These are phyloP conservation scores for Stegostoma tigrinum DNA, from an alignment of 2,113 vertebrate genomes.

Conservation along the genomic window DNA sequence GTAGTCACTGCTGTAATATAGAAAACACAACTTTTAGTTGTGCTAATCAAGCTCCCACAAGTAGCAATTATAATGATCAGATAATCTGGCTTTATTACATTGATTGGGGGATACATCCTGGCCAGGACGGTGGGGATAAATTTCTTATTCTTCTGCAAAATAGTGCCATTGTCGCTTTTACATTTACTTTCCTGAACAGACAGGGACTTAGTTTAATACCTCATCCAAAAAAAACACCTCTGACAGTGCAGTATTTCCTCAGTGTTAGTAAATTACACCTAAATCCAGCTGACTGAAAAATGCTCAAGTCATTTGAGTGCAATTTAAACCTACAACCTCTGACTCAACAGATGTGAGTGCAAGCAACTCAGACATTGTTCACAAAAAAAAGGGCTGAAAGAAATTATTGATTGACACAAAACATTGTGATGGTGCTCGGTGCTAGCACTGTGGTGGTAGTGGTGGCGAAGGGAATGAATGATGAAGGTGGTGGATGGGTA, in stretches of 20 bases:
- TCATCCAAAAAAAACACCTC: too few species aligned
- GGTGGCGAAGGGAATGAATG: too few species aligned
- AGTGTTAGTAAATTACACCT: too few species aligned
- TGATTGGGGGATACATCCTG: neutral
- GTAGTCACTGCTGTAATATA: too few species aligned
- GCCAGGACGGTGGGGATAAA: neutral
- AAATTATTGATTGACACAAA: neutral
- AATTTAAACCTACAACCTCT: neutral
- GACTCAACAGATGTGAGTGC: neutral
- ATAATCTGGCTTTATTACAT: neutral
- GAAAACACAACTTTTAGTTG: too few species aligned
- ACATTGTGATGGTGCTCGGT: too few species aligned
- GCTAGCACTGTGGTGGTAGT: too few species aligned
- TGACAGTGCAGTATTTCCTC: too few species aligned
- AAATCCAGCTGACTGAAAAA: too few species aligned
- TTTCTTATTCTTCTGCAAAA: neutral
- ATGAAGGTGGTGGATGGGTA: too few species aligned
- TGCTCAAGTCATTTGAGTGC: neutral
- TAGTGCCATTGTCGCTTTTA: neutral
- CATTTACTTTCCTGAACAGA: neutral
- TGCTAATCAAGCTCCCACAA: too few species aligned
- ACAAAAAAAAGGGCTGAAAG: neutral
- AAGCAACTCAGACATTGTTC: neutral
- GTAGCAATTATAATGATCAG: neutral
- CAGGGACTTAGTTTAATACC: neutral